These are phyloP conservation scores for Drosophila albomicans DNA, from an alignment of 1,140 invertebrate genomes.

Conservation along the genomic window DNA sequence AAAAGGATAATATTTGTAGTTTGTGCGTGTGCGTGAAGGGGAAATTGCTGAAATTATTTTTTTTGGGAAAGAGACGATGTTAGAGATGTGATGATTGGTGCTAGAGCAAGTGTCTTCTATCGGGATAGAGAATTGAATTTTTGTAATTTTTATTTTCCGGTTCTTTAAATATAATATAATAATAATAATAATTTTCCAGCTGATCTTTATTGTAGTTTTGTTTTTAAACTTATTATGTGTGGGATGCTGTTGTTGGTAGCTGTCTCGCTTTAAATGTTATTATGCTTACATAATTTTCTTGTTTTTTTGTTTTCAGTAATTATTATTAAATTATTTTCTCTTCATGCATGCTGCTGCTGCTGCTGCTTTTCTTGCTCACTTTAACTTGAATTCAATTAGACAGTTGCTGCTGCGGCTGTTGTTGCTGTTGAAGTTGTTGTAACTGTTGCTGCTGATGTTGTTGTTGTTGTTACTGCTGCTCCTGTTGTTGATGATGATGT, in stretches of 20 bases:
- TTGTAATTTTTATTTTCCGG: slow-evolving; percentile 82
- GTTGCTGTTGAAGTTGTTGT: slow-evolving; percentile 41
- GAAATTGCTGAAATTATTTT: background rate
- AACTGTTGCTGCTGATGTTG: slow-evolving; percentile 31
- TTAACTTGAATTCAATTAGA: slow-evolving; percentile 62
- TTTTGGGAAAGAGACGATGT: background rate
- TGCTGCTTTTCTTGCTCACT: slow-evolving; percentile 60
- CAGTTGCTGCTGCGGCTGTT: slow-evolving; percentile 58
- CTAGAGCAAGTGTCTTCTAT: slow-evolving; percentile 28
- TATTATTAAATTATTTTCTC: slow-evolving; percentile 80
- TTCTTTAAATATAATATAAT: slow-evolving; percentile 83
- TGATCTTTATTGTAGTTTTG: slow-evolving; percentile 82
- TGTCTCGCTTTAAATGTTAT: slow-evolving; percentile 79
- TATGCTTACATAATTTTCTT: slow-evolving; percentile 78
- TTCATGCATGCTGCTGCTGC: slow-evolving; percentile 48
- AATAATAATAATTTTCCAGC: slow-evolving; percentile 83
- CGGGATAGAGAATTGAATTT: slow-evolving; percentile 68
- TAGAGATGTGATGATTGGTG: background rate
- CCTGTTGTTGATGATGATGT: slow-evolving; percentile 16
- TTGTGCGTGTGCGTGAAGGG: slow-evolving; percentile 13
- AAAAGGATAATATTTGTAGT: slow-evolving; percentile 37
- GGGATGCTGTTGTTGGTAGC: slow-evolving; percentile 79
- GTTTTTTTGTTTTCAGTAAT: slow-evolving; percentile 69
- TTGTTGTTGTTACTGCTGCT: slow-evolving; percentile 38
- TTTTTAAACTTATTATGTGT: slow-evolving; percentile 83